Percentiles rank a stretch among this genome's conserved stretches.
Conservation (phyloP, 2,888 invertebrate species). For the Acutogordius australiensis region DNA sequence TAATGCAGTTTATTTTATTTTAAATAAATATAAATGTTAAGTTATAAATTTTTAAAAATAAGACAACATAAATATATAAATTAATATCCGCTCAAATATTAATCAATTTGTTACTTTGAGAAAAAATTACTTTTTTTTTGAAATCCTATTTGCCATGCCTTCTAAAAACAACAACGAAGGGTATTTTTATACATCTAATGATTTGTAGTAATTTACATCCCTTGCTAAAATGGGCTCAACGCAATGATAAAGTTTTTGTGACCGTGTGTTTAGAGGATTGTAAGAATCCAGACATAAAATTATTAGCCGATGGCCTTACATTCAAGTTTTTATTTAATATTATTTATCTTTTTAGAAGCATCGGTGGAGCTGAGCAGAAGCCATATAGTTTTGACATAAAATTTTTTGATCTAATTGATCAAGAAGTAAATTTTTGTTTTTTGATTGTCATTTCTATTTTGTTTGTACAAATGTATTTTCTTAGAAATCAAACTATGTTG, state of each 20-base stretch:
- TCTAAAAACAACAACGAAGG: too few species aligned
- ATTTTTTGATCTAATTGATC: constrained; percentile 13
- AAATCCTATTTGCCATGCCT: too few species aligned
- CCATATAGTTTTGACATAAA: constrained; percentile 11
- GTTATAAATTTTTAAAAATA: too few species aligned
- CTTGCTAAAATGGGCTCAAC: constrained; percentile 71
- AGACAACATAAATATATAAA: too few species aligned
- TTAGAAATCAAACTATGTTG: constrained; percentile 21
- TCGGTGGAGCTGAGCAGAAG: constrained; percentile 13
- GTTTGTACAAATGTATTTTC: constrained; percentile 15
- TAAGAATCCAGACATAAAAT: constrained; percentile 48
- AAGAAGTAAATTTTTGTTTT: constrained; percentile 12
- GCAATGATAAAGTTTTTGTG: constrained; percentile 46
- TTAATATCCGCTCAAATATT: too few species aligned
- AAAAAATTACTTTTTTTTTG: too few species aligned
- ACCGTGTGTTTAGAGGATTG: constrained; percentile 67
- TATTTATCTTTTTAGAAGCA: constrained; percentile 13
- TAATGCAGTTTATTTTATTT: too few species aligned
- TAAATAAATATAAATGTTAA: too few species aligned
- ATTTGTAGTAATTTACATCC: too few species aligned
- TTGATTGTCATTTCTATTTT: too few species aligned
- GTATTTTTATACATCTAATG: too few species aligned
- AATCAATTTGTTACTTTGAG: too few species aligned
- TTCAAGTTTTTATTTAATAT: constrained; percentile 32
- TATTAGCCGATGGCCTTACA: constrained; percentile 34